Evolutionary conservation across 2,113 vertebrate genomes (phyloP), one percentile per base, ranked within the genome.

Genomic region (Perca schrenkii): DNA sequence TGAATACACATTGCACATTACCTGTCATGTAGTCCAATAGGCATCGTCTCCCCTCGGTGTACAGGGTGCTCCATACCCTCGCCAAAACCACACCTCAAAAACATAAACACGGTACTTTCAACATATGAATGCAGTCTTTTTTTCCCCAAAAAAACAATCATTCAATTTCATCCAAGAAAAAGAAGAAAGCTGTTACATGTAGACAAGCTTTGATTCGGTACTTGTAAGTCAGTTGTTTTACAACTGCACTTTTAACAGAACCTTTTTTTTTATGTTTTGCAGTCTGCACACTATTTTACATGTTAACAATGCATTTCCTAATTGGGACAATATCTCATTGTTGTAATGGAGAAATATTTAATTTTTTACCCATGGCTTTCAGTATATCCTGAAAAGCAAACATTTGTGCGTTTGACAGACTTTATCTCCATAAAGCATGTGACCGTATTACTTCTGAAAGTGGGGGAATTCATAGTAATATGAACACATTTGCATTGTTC

Each of bases 51-150:
- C 86, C 95, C 97, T 92, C 96, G 93, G 93, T 96, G 95, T 62
- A 96, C 89, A 95, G 96, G 96, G 93, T 93, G 94, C 93, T 97
- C 97, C 97, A 97, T 96, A 91, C 94, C 91, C 76, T 94, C 93
- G 77, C 91, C 91, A 63, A 88, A 90, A 92, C 93, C 93, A 91
- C 95, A 91, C 90, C 94, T 93, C 86, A 94, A 92, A 88, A 89
- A 80, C 40, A 82, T 40, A 36, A 83, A 78, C 10, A 79, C 21
- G 0, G 3, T 10, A 25, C 66, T 61, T 54, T 85, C 0, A 87
- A 49, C 6, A 65, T 64, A 16, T 68, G 11, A 49, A 7, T 50
- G 0, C 58, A 66, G 16, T 47, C 4, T 40, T 34, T 31, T 31
- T 28, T 49, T 19, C 10, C 5, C 3, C 61, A 15, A 61, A 28